Evolutionary conservation across 2,888 invertebrate genomes (phyloP).

Genomic region (Oscheius onirici): DNA sequence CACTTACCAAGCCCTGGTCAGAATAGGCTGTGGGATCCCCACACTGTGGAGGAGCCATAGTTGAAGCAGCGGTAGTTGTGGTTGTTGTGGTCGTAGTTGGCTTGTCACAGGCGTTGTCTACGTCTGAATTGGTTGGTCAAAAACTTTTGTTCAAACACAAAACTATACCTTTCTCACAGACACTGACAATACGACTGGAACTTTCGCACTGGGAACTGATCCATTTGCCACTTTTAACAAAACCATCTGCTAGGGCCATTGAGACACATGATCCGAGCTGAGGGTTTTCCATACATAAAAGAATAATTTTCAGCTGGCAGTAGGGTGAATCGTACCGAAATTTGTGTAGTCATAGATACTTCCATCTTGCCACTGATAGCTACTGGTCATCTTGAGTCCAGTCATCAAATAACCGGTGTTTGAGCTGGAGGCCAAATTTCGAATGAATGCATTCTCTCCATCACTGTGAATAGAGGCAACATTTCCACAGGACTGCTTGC

Average conservation of each 20-base stretch:
- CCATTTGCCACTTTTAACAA: conserved; percentile 15
- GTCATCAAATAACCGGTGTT: conserved; percentile 10
- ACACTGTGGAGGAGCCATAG: not conserved
- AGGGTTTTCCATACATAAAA: conserved; percentile 1
- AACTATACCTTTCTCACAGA: conserved; percentile 22
- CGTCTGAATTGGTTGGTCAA: too few species aligned
- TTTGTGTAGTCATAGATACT: not conserved
- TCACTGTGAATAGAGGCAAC: conserved; percentile 11
- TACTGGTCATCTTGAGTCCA: not conserved
- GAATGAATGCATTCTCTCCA: conserved; percentile 16
- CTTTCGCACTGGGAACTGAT: conserved; percentile 4
- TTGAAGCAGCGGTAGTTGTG: not conserved
- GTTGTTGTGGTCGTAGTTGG: not conserved
- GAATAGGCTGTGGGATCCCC: conserved; percentile 7
- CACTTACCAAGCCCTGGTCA: not conserved
- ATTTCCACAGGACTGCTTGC: not conserved
- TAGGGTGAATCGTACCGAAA: too few species aligned
- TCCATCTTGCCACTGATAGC: conserved; percentile 9
- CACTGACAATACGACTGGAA: conserved; percentile 1
- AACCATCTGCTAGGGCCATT: conserved; percentile 4
- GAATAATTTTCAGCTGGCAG: not conserved
- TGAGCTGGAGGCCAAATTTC: not conserved
- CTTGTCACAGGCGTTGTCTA: not conserved
- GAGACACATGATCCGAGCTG: conserved; percentile 13
- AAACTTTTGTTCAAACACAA: too few species aligned